These are phyloP conservation scores for Drosophila paranaensis DNA, from an alignment of 2,888 invertebrate species.

Conservation along the genomic window DNA sequence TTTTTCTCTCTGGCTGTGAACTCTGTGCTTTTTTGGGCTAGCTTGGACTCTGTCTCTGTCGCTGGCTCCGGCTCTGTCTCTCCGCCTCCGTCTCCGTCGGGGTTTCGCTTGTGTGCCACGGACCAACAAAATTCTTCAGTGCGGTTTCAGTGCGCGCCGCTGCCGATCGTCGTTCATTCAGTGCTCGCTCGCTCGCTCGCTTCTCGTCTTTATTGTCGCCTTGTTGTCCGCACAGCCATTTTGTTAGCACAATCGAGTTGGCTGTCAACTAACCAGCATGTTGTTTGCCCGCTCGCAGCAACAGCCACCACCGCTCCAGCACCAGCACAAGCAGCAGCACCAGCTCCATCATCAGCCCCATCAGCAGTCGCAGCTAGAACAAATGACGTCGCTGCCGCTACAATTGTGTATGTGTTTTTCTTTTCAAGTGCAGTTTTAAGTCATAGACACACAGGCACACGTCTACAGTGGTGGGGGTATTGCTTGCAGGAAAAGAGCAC, in stretches of 20 bases:
- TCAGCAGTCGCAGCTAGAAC: slow-evolving; percentile 45
- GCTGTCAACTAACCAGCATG: slow-evolving; percentile 62
- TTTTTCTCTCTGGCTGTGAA: slow-evolving; percentile 14
- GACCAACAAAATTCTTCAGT: slow-evolving; percentile 70
- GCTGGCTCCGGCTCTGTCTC: slow-evolving; percentile 28
- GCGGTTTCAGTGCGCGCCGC: slow-evolving; percentile 72
- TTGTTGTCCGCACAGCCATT: slow-evolving; percentile 42
- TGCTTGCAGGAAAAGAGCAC: slow-evolving; percentile 12
- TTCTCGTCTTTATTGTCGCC: slow-evolving; percentile 26
- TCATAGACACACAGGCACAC: slow-evolving; percentile 7
- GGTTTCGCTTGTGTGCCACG: slow-evolving; percentile 36
- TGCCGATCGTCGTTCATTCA: slow-evolving; percentile 68
- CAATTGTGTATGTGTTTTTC: slow-evolving; percentile 68
- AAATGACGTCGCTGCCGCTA: slow-evolving; percentile 50
- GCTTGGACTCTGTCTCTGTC: slow-evolving; percentile 19
- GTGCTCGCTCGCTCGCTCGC: slow-evolving; percentile 57
- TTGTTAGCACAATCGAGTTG: slow-evolving; percentile 54
- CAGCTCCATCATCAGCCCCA: slow-evolving; percentile 47
- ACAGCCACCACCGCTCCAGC: slow-evolving; percentile 51
- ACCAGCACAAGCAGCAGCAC: slow-evolving; percentile 49
- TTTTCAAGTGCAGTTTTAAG: slow-evolving; percentile 41
- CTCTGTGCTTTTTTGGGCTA: slow-evolving; percentile 14
- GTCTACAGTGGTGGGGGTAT: neutral
- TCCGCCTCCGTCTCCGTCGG: slow-evolving; percentile 23
- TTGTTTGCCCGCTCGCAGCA: slow-evolving; percentile 74